Conservation (phyloP, 2,113 vertebrate species). For the Aleadryas rufinucha region DNA sequence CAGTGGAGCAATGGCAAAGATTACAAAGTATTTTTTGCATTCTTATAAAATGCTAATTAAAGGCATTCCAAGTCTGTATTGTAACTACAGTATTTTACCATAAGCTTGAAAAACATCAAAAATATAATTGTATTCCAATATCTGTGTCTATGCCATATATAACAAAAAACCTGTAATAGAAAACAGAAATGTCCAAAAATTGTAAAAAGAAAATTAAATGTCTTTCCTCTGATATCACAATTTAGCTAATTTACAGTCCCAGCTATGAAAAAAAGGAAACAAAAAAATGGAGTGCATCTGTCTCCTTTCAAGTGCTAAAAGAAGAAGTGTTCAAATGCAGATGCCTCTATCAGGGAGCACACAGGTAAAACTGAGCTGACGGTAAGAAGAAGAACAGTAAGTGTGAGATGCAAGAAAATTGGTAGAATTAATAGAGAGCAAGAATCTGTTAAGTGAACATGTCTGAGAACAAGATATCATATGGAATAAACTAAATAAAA, state of each 20-base stretch:
- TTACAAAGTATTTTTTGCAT: not conserved
- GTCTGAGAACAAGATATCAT: not conserved
- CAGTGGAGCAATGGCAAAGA: not conserved
- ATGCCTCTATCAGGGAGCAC: not conserved
- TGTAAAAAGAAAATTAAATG: not conserved
- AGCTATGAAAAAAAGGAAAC: not conserved
- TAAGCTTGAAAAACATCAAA: not conserved
- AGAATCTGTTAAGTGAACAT: not conserved
- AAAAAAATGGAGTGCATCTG: not conserved
- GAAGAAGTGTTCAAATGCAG: not conserved
- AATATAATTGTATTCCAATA: not conserved
- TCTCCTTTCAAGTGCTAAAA: not conserved
- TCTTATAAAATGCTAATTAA: not conserved
- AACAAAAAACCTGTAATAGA: not conserved
- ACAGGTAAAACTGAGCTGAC: not conserved
- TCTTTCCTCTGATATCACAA: not conserved
- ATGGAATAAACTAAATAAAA: not conserved
- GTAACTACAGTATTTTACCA: not conserved
- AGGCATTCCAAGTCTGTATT: not conserved
- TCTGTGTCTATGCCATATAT: not conserved
- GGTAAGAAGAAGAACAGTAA: not conserved
- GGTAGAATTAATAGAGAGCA: not conserved
- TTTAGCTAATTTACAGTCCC: not conserved
- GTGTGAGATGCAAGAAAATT: not conserved
- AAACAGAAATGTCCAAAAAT: not conserved